phyloP scores from a whole-genome alignment of 1,140 invertebrate genomes.

The Orius insidiosus region DNA sequence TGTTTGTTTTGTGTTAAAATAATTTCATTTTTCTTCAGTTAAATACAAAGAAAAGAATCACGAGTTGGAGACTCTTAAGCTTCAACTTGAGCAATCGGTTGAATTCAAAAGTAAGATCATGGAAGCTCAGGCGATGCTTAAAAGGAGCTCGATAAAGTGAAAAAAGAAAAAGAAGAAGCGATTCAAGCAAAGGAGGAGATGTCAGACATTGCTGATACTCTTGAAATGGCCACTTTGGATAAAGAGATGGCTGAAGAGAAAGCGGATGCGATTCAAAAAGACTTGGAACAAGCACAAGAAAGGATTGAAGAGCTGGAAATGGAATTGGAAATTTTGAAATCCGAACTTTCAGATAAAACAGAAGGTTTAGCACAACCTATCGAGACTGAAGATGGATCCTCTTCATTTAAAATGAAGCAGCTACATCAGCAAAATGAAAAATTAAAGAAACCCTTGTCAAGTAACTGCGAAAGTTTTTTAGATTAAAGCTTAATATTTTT shows the following conservation, averaged over 20 bases:
- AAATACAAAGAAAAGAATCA: slow-evolving; percentile 30
- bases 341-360: slow-evolving; percentile 62
- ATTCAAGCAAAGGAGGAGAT: slow-evolving; percentile 82
- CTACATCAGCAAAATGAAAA: slow-evolving; percentile 85
- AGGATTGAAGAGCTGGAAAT: slow-evolving; percentile 79
- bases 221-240: slow-evolving; percentile 94
- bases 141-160: slow-evolving; percentile 73
- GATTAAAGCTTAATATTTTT: slow-evolving; percentile 1
- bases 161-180: slow-evolving; percentile 72
- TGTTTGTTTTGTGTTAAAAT: neutral
- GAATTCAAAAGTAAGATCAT: slow-evolving; percentile 91
- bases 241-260: slow-evolving; percentile 99
- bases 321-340: slow-evolving; percentile 80
- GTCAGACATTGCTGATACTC: slow-evolving; percentile 74
- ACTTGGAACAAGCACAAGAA: slow-evolving; percentile 76
- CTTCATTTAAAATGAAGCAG: slow-evolving; percentile 60
- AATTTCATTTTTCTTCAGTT: slow-evolving; percentile 17
- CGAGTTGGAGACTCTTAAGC: slow-evolving; percentile 73
- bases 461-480: no score
- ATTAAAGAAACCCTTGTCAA: slow-evolving; percentile 79
- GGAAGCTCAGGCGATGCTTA: slow-evolving; percentile 75
- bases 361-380: slow-evolving; percentile 13
- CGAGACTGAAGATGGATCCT: slow-evolving; percentile 36
- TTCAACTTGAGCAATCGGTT: slow-evolving; percentile 72
- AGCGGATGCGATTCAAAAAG: slow-evolving; percentile 75